A percentile compares a stretch with the other conserved stretches of the same genome.
These are phyloP conservation scores for Ephydatia muelleri DNA, from an alignment of 37 sponge, comb jelly and placozoan species.

Conservation along the genomic window DNA sequence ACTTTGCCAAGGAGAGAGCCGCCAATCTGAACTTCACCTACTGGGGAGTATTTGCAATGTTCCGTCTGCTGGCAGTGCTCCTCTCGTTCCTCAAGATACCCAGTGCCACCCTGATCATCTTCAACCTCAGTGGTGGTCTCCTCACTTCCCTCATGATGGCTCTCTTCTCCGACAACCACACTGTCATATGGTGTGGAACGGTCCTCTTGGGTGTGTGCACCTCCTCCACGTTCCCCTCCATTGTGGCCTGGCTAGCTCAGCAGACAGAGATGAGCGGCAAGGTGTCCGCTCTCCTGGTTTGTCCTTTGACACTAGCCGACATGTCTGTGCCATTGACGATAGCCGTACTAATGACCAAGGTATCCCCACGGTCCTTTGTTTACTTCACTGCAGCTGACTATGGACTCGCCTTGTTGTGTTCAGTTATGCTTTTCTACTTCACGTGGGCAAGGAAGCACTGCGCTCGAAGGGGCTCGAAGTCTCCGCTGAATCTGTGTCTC, in stretches of 20 bases:
- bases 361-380: constrained; percentile 17
- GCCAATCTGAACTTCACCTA: constrained; percentile 43
- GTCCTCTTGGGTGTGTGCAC: constrained; percentile 37
- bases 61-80: constrained; percentile 24
- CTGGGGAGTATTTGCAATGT: constrained; percentile 69
- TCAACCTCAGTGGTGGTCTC: constrained; percentile 43
- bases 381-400: constrained; percentile 22
- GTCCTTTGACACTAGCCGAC: constrained; percentile 37
- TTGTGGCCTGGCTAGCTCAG: constrained; percentile 44
- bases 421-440: no score
- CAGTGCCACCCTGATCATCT: constrained; percentile 28
- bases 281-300: constrained; percentile 31
- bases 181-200: constrained; percentile 47
- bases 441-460: no score
- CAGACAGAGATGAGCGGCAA: constrained; percentile 19
- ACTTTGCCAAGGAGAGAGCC: constrained; percentile 42
- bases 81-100: constrained; percentile 35
- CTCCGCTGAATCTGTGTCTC: no score
- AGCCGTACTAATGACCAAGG: constrained; percentile 13
- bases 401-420: background rate
- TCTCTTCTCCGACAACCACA: background rate
- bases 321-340: constrained; percentile 31
- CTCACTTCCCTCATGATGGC: constrained; percentile 31
- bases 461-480: no score
- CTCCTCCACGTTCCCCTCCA: constrained; percentile 53